Conservation (phyloP, 1,140 invertebrate genomes). For the Penaeus chinensis region DNA sequence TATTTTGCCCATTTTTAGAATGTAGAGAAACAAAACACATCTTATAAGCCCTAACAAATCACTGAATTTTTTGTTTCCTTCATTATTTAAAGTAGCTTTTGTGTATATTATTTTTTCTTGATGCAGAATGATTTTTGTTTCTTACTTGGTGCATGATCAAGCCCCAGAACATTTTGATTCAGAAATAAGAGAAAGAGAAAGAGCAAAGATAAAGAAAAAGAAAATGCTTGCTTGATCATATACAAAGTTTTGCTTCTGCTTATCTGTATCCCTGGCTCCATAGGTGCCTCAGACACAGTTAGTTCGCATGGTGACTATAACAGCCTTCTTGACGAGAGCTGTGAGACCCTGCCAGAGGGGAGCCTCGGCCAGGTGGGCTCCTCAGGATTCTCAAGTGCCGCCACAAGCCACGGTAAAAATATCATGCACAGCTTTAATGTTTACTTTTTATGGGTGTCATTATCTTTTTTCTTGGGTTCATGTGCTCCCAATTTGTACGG, state of each 20-base stretch:
- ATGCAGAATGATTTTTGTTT: too few relatives aligned
- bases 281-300: slow-evolving; percentile 59
- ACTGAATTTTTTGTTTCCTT: too few relatives aligned
- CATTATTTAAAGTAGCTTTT: too few relatives aligned
- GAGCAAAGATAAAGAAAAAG: too few relatives aligned
- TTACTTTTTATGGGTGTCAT: not conserved
- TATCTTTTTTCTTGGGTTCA: not conserved
- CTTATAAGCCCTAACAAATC: too few relatives aligned
- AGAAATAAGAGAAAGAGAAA: too few relatives aligned
- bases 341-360: slow-evolving; percentile 33
- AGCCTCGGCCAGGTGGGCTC: slow-evolving; percentile 38
- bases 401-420: slow-evolving; percentile 46
- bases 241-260: slow-evolving; percentile 10
- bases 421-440: not conserved
- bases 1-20: too few relatives aligned
- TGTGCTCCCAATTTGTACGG: not conserved
- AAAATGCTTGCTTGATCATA: slow-evolving; percentile 33
- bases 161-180: too few relatives aligned
- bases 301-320: slow-evolving; percentile 60
- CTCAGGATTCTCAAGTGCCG: slow-evolving; percentile 10
- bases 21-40: too few relatives aligned
- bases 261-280: slow-evolving; percentile 15
- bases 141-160: too few relatives aligned
- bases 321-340: slow-evolving; percentile 53
- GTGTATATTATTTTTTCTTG: too few relatives aligned